A percentile compares a stretch with the other conserved stretches of the same genome.
Evolutionary conservation across 2,797 vertebrate genomes (phyloP).

Genomic region (Gorsachius magnificus): DNA sequence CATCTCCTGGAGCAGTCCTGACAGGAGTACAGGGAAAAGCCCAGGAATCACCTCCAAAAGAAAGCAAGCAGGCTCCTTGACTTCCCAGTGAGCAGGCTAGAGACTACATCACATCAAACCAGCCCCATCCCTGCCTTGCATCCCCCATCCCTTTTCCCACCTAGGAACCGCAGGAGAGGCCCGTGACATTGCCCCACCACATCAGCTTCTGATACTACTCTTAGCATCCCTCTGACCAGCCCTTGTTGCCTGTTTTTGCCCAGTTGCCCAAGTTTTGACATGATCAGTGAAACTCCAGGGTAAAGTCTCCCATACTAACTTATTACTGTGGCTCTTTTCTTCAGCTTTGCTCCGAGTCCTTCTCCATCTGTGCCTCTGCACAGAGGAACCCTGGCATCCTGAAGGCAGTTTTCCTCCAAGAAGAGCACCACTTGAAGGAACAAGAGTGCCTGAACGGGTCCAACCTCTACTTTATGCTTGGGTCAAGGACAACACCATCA

Average conservation of each 20-base stretch:
- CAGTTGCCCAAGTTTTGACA: not conserved
- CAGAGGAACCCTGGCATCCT: not conserved
- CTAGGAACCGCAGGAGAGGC: not conserved
- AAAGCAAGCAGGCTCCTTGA: not conserved
- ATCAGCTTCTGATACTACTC: not conserved
- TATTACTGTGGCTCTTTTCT: not conserved
- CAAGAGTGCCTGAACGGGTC: not conserved
- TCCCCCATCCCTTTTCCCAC: not conserved
- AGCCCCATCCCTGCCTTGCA: not conserved
- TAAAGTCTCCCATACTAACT: not conserved
- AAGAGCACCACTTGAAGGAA: not conserved
- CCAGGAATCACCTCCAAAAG: not conserved
- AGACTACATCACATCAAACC: fast-evolving
- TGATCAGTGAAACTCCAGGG: not conserved
- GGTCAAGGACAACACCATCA: not conserved
- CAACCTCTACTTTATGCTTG: not conserved
- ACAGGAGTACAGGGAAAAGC: not conserved
- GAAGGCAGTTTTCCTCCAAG: not conserved
- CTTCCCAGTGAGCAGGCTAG: not conserved
- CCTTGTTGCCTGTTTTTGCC: too few relatives aligned
- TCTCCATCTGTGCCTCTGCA: too few relatives aligned
- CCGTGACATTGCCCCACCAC: not conserved
- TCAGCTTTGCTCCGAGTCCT: not conserved
- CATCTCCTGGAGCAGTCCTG: not conserved
- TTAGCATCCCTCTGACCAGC: not conserved